Base-by-base conservation (phyloP, 2,797 vertebrate species). In the Eulemur albifrons region DNA sequence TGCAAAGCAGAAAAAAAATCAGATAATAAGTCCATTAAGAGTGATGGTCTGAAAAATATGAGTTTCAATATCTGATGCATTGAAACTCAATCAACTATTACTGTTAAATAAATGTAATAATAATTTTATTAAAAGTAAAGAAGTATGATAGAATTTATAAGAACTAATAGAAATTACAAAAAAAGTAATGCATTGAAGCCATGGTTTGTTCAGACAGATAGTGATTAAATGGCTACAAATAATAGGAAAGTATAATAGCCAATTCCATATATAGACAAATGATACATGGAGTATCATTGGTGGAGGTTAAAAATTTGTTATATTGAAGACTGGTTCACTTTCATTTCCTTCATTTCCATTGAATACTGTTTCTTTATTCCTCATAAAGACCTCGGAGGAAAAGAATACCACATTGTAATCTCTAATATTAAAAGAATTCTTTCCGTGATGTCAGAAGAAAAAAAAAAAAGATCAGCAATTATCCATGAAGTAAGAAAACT, bases 21-120 rank as follows among this genome's bases (percentile, higher is more conserved):
- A 93, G 79, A 97, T 94, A 93, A 52, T 91, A 96, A 96, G n/a
- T 80, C 13, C 52, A 95, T 86, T 90, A 77, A 80, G n/a, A 95
- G 5, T n/a, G 23, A 69, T 70, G 15, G 12, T 88, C 8, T 94
- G 25, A 95, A 94, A 97, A 96, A 83, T 25, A 70, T 63, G 14
- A 96, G 48, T 96, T 95, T 93, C 25, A 81, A 12, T 52, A 85
- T 84, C 70, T 94, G 27, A 70, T 88, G 7, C 52, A 72, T 25
- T 93, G 18, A 85, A 95, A 95, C 13, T 61, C 59, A 59, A 82
- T 25, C 80, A 57, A 43, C 32, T 79, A n/a, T 65, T 65, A 77
- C 21, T 72, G 32, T 83, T 52, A 94, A 95, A 89, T 67, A 86
- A 95, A 83, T 94, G 25, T 57, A 86, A 75, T 40, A 92, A 85